Evolutionary conservation across 2,888 invertebrate species (phyloP).

Genomic region (Tanytarsus gracilentus): DNA sequence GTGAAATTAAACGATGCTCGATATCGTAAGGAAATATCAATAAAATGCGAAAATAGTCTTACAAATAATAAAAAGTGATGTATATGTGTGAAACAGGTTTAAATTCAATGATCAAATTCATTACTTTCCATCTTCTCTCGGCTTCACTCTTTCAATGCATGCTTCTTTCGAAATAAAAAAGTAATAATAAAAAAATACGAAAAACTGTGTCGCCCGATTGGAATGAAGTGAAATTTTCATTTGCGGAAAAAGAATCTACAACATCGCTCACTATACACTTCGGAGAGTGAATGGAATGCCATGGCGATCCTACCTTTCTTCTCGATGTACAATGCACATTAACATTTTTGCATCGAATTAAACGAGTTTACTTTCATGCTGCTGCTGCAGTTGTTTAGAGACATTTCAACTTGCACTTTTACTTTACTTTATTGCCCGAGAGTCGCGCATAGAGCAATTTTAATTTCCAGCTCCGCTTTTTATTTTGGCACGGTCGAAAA

Average conservation of each 20-base stretch:
- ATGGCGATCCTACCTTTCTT: not conserved
- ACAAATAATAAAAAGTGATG: not conserved
- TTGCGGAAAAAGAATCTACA: conserved; percentile 12
- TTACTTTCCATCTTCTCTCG: conserved; percentile 1
- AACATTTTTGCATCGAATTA: no score
- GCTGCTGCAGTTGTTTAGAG: no score
- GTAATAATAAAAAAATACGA: not conserved
- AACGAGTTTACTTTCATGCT: not conserved
- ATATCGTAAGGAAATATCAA: not conserved
- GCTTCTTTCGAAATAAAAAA: not conserved
- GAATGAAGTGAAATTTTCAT: conserved; percentile 10
- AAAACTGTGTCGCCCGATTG: conserved; percentile 14
- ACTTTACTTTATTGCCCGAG: no score
- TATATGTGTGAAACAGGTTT: not conserved
- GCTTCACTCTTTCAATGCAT: no score
- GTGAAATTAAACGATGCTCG: not conserved
- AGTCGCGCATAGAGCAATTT: no score
- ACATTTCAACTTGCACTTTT: conserved; percentile 12
- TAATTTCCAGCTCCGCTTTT: no score
- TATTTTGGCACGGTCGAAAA: no score
- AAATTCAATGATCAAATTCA: conserved; percentile 11
- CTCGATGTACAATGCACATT: no score
- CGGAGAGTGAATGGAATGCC: conserved; percentile 1
- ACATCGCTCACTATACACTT: not conserved
- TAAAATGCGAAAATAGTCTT: not conserved